phyloP scores from a whole-genome alignment of 1,140 invertebrate genomes.

The Diuraphis noxia region DNA sequence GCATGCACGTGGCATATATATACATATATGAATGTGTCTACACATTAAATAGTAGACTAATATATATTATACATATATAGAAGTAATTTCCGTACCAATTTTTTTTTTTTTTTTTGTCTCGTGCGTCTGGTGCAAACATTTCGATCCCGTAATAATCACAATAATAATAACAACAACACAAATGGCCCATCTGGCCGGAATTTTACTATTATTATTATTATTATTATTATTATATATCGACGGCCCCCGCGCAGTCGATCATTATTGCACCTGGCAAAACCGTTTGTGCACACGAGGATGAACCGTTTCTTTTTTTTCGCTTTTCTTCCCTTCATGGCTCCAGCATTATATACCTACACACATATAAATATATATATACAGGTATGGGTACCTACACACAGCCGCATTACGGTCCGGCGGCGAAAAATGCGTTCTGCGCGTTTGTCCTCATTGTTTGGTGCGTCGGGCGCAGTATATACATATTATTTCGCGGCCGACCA shows the following conservation, averaged over 20 bases:
- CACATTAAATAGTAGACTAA: not conserved
- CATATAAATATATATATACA: too few species aligned
- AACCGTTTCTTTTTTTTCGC: not conserved
- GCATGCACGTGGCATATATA: not conserved
- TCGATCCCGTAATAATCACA: slow-evolving; percentile 13
- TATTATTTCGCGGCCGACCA: slow-evolving; percentile 2
- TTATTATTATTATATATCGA: slow-evolving; percentile 27
- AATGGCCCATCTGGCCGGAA: slow-evolving; percentile 21
- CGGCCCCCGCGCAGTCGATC: not conserved
- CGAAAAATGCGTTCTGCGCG: slow-evolving; percentile 1
- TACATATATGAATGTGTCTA: not conserved
- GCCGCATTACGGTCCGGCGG: not conserved
- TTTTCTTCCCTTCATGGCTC: not conserved
- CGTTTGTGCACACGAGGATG: not conserved
- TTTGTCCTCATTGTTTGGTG: not conserved
- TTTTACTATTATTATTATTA: slow-evolving; percentile 36
- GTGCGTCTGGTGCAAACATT: slow-evolving; percentile 13
- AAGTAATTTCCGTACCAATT: slow-evolving; percentile 9
- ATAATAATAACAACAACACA: slow-evolving; percentile 5
- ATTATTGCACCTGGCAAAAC: slow-evolving; percentile 31
- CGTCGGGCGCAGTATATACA: not conserved
- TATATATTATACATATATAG: not conserved
- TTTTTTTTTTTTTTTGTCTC: slow-evolving; percentile 14
- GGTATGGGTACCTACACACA: not conserved
- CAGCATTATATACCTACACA: not conserved